These are phyloP conservation scores for Chironomus striatipennis DNA, from an alignment of 1,140 invertebrate species.

Conservation along the genomic window DNA sequence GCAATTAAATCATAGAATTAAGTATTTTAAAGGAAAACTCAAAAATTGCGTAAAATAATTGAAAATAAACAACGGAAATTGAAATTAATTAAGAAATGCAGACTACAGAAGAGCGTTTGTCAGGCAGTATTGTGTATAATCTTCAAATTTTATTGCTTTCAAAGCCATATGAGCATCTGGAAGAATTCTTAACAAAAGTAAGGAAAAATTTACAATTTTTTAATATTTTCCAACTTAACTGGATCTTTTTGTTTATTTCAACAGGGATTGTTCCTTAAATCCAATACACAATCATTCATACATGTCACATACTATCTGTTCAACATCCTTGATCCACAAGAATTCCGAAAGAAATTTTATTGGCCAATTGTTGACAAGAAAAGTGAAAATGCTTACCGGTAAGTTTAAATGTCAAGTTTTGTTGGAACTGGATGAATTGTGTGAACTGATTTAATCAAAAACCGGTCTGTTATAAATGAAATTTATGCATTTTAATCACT, in stretches of 20 bases:
- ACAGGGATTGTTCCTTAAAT: slow-evolving; percentile 45
- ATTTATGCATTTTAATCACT: not conserved
- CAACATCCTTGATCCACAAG: slow-evolving; percentile 39
- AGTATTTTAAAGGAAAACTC: not conserved
- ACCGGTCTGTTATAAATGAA: too few species aligned
- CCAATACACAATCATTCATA: slow-evolving; percentile 43
- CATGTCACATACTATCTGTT: slow-evolving; percentile 43
- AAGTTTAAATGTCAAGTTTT: too few species aligned
- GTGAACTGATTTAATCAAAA: too few species aligned
- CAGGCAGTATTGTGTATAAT: not conserved
- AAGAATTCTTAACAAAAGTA: not conserved
- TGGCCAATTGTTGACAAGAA: slow-evolving; percentile 45
- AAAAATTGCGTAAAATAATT: not conserved
- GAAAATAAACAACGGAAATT: not conserved
- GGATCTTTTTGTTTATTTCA: slow-evolving; percentile 25
- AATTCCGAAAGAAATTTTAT: slow-evolving; percentile 40
- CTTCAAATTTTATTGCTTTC: not conserved
- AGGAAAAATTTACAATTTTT: not conserved
- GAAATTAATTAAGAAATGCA: not conserved
- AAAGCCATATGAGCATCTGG: not conserved
- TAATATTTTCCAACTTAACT: not conserved
- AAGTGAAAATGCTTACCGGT: slow-evolving; percentile 41
- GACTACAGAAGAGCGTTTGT: not conserved
- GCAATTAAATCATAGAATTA: not conserved
- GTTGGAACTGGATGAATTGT: not conserved